These are phyloP conservation scores for Catharus fuscescens DNA, from an alignment of 2,113 vertebrate species.

Conservation along the genomic window DNA sequence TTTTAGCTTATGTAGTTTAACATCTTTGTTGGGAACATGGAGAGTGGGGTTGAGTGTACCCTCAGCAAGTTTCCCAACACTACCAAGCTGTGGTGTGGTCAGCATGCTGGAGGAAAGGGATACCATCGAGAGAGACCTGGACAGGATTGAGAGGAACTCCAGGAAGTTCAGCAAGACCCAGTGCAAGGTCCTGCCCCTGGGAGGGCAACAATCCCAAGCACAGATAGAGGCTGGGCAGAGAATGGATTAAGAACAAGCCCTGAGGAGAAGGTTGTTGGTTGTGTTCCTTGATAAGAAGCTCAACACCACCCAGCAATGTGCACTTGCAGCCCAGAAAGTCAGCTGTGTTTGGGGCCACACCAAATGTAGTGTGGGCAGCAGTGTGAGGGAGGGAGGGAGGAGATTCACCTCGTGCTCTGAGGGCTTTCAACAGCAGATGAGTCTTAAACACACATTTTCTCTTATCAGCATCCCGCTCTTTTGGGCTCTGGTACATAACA, in stretches of 20 bases:
- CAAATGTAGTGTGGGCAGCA: background rate
- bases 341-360: accelerated
- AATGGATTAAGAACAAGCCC: background rate
- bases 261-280: background rate
- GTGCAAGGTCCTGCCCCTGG: background rate
- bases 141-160: background rate
- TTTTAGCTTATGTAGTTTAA: background rate
- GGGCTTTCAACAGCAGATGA: background rate
- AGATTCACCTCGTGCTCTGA: background rate
- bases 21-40: background rate
- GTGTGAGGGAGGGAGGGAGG: background rate
- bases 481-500: background rate
- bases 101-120: background rate
- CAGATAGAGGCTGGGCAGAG: background rate
- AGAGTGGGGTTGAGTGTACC: background rate
- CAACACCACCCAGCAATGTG: background rate
- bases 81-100: background rate
- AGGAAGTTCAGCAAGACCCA: background rate
- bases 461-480: background rate
- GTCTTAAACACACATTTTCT: background rate
- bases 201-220: background rate
- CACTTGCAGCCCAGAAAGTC: background rate
- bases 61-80: background rate
- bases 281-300: background rate
- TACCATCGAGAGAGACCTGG: background rate